These are phyloP conservation scores for Mimachlamys varia DNA, from an alignment of 2,888 invertebrate genomes.

Conservation along the genomic window DNA sequence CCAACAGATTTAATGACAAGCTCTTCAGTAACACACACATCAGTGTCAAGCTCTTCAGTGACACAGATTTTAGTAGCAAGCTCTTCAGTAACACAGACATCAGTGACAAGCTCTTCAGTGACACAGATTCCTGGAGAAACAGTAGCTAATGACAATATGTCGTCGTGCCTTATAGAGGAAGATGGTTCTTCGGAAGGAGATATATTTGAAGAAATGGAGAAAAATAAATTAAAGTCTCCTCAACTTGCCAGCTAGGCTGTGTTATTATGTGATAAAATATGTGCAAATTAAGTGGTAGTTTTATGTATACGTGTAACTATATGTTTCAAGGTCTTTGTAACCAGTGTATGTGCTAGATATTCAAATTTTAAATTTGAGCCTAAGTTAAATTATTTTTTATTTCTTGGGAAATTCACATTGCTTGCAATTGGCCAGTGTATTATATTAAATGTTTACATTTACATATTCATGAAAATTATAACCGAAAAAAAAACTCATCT, in stretches of 20 bases:
- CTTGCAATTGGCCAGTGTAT: too few species aligned
- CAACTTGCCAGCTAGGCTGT: not conserved
- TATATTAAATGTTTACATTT: too few species aligned
- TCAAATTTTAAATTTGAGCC: too few species aligned
- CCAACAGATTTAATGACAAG: not conserved
- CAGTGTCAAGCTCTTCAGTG: not conserved
- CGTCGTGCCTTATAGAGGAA: not conserved
- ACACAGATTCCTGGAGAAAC: not conserved
- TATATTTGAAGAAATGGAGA: conserved; percentile 25
- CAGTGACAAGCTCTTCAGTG: not conserved
- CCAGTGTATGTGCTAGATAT: too few species aligned
- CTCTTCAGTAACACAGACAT: not conserved
- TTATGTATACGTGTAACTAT: not conserved
- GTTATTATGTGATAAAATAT: not conserved
- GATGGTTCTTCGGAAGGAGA: not conserved
- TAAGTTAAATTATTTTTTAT: too few species aligned
- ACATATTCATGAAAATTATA: too few species aligned
- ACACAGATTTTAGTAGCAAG: not conserved
- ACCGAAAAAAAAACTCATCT: too few species aligned
- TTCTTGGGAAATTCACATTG: too few species aligned
- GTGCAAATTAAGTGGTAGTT: not conserved
- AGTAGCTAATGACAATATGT: not conserved
- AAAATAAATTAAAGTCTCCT: not conserved
- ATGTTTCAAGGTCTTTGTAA: not conserved
- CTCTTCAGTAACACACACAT: not conserved